phyloP scores from a whole-genome alignment of 2,888 invertebrate genomes.

The Sturmia bella region DNA sequence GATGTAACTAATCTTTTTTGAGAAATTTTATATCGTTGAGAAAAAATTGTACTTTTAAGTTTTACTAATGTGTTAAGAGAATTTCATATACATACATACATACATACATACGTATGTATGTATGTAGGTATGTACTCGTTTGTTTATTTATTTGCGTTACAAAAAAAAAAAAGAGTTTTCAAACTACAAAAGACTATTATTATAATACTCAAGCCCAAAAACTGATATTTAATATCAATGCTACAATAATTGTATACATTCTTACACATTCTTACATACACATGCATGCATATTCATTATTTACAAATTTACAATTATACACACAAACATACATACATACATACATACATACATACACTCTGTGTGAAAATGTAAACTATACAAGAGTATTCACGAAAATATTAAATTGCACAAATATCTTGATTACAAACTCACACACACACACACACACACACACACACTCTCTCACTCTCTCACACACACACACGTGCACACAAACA shows the following conservation, averaged over 20 bases:
- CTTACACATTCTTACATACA: neutral
- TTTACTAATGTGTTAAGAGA: neutral
- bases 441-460: neutral
- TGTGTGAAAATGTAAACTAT: constrained; percentile 34
- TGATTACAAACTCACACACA: neutral
- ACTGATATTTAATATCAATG: constrained; percentile 66
- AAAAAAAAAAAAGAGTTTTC: constrained; percentile 4
- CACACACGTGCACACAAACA: constrained; percentile 7
- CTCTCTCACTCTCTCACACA: constrained; percentile 4
- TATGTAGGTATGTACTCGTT: neutral
- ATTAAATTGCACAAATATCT: constrained; percentile 68
- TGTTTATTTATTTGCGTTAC: neutral
- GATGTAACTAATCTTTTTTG: constrained; percentile 58
- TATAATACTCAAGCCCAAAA: constrained; percentile 39
- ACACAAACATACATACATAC: neutral
- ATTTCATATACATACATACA: no score
- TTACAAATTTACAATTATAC: constrained; percentile 8
- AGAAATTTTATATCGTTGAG: constrained; percentile 67
- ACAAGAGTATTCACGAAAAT: constrained; percentile 59
- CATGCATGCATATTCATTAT: constrained; percentile 49
- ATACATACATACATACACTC: neutral
- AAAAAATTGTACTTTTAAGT: constrained; percentile 24
- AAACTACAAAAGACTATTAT: constrained; percentile 39
- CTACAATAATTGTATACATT: constrained; percentile 40
- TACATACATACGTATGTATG: constrained; percentile 1